Evolutionary conservation across 2,888 invertebrate species (phyloP), one percentile per base, ranked within the genome.

Genomic region (Allacma fusca): DNA sequence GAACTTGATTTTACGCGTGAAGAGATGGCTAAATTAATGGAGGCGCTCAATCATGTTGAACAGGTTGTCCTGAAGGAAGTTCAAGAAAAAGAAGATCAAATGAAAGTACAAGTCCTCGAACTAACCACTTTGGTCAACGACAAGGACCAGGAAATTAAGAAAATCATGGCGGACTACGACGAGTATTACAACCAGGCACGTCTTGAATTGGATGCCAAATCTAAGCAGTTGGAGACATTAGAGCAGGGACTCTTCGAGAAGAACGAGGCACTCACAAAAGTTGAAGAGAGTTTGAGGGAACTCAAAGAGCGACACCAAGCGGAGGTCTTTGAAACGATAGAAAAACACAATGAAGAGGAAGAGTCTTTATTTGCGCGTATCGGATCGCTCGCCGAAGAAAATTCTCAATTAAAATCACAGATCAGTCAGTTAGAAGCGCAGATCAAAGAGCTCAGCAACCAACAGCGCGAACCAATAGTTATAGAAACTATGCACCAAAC

Each of bases 171-270:
- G 21, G 40, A 77, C n/a, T 77, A 77, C 28, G 77, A 77, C 29
- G 72, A 72, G n/a, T 77, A 72, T 43, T 76, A 76, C 24, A 68
- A 67, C n/a, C 69, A 69, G 28, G 68, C 69, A 24, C 50, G 76
- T 7, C 1, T 21, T 16, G 59, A 89, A 75, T 87, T 93, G 5
- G 89, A 90, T 83, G 86, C 87, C 0, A 90, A 91, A 80, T 34
- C 44, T 57, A 73, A 73, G 65, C 29, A 62, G 28, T 9, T 68
- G 7, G 73, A 72, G 71, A 89, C 90, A 79, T 88, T 90, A 0
- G 81, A 82, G 44, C 78, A 81, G 24, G 34, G 73, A 0, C 24
- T 81, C 0, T 81, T 81, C 72, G 80, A 80, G 2, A 81, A 82
- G 64, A 80, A 75, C 12, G 82, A 82, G 70, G 78, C 78, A 1